Evolutionary conservation across 2,797 vertebrate species (phyloP).

Genomic region (Parauchenoglanis punctatus): DNA sequence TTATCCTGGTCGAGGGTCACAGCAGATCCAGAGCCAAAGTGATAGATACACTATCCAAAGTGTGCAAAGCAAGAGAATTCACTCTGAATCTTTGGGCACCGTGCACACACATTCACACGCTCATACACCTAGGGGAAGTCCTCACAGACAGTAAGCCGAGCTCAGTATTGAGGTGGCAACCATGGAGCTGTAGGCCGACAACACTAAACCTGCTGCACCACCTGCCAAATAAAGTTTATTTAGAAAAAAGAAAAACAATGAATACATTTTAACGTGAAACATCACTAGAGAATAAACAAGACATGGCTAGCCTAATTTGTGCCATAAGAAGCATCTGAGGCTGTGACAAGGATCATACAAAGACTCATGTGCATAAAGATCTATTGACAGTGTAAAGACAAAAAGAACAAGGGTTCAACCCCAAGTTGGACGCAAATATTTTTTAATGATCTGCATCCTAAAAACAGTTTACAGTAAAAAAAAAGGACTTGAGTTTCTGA

Average conservation of each 20-base stretch:
- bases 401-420: neutral
- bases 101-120: neutral
- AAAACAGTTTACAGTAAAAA: conserved; percentile 7
- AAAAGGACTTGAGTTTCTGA: neutral
- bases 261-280: neutral
- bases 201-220: neutral
- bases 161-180: neutral
- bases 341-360: neutral
- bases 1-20: neutral
- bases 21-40: neutral
- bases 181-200: neutral
- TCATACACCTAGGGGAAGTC: neutral
- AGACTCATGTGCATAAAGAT: neutral
- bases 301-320: neutral
- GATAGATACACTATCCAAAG: neutral
- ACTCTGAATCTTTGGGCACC: neutral
- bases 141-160: neutral
- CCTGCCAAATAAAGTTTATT: neutral
- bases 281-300: neutral
- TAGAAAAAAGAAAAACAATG: neutral
- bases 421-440: neutral
- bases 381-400: neutral
- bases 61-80: neutral
- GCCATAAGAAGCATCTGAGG: neutral
- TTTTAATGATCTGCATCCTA: conserved; percentile 6